Evolutionary conservation across 2,113 vertebrate species (phyloP), one percentile per base, ranked within the genome.

Genomic region (Perognathus longimembris): DNA sequence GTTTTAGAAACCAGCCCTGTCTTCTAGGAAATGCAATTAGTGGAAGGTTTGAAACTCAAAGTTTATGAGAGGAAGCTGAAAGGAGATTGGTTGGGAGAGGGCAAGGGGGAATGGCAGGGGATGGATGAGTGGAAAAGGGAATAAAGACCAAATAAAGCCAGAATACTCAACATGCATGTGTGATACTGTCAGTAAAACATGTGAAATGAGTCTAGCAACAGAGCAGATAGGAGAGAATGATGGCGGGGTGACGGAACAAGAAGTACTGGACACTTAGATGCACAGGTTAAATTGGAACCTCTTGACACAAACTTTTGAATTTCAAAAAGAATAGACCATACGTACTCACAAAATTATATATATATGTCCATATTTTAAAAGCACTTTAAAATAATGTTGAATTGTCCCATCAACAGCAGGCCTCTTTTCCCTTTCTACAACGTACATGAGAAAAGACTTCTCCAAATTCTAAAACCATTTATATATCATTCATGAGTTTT

Each of bases 401-500:
- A 66, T 78, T 17, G 7, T 8, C 45, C 45, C 45, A 45, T 45
- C 10, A 45, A 45, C 45, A 45, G 45, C 45, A 45, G 45, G 9
- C 45, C 45, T 59, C 18, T 54, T 78, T 88, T 50, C 75, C 79
- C 26, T 59, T 77, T 74, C n/a, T 76, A 1, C 73, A 45, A 32
- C 30, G 17, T 45, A 78, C 61, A 40, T 83, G 59, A 77, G 45
- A n/a, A 66, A 89, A 66, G n/a, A 40, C 15, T 4, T 64, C 10
- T 79, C 36, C 32, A 73, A 89, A 50, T 15, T 88, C 14, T 38
- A 59, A 79, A 81, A 14, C 30, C 11, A 67, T 32, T 59, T 93
- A 70, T 73, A 36, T 80, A 59, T 63, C 59, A 70, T 74, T 70
- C 34, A 40, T 80, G 66, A 79, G 11, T 77, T 78, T 86, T 93